Base-by-base conservation (phyloP, 1,140 invertebrate genomes). In the Drosophila lowei region DNA sequence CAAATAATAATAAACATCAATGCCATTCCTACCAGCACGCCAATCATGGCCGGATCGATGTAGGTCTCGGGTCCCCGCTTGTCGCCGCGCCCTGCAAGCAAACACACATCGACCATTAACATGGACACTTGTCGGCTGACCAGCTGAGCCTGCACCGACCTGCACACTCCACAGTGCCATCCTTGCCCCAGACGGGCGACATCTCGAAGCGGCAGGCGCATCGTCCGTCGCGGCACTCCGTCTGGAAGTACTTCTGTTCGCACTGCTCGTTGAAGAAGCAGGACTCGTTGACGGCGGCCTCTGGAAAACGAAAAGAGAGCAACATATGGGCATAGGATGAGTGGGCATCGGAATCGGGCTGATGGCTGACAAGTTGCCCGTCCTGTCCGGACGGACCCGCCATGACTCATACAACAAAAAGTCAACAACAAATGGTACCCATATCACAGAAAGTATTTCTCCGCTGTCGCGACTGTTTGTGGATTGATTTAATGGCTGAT, bases 1-100 rank as follows among this genome's bases (percentile, higher is more conserved):
- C 97, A 98, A 90, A 98, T 97, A 91, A 97, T 97, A 91, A 98
- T 94, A 92, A 98, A 98, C 97, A 98, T 98, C 53, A 98, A 93
- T 61, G 95, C 96, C 95, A 98, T 96, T 30, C 95, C 97, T 50
- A 97, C 96, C 67, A 98, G 94, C 47, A 98, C 95, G 47, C 96
- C 95, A 85, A 98, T 97, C 97, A 97, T 97, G 21, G 96, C 95
- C 48, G 96, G 96, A 92, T 97, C 96, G 58, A 97, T 92, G 80
- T 95, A 94, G 53, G 92, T 92, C 58, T 94, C 93, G 48, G 74
- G 47, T 68, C 77, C 90, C 25, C 75, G 71, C 53, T 90, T 91
- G 28, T 91, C 86, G 61, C 78, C 73, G 47, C 89, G 89, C 42
- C 89, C 90, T 89, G 71, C 44, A 75, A 85, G 59, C 57, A 73